Conservation (phyloP, 1,140 invertebrate genomes). For the Protaetia brevitarsis region DNA sequence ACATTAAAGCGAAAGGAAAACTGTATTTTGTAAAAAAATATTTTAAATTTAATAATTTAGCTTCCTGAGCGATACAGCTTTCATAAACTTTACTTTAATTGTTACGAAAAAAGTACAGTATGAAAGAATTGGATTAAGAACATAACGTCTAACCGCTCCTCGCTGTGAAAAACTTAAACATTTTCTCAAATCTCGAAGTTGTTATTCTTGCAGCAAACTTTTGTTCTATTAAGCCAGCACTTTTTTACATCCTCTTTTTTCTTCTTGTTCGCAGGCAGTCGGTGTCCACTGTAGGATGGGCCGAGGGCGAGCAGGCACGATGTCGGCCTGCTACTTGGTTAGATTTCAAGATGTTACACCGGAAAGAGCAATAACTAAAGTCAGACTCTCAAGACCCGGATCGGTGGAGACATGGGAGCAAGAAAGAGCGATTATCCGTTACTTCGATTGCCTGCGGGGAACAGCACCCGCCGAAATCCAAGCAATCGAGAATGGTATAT, state of each 20-base stretch:
- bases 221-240: neutral
- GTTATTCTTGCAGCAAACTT: neutral
- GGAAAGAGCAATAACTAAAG: conserved; percentile 59
- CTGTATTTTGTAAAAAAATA: no score
- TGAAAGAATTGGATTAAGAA: no score
- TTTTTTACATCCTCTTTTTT: neutral
- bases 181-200: neutral
- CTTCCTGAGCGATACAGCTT: no score
- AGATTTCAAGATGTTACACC: conserved; percentile 58
- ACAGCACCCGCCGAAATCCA: conserved; percentile 21
- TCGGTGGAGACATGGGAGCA: conserved; percentile 67
- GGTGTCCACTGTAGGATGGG: conserved; percentile 69
- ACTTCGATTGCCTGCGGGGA: conserved; percentile 57
- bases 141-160: no score
- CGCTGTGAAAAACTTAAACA: no score
- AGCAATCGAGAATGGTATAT: conserved; percentile 4
- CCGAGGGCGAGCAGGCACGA: conserved; percentile 64
- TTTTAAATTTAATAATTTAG: no score
- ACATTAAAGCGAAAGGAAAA: no score
- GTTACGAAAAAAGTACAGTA: no score
- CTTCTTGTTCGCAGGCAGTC: conserved; percentile 54
- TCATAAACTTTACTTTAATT: no score
- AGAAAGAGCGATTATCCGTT: conserved; percentile 60
- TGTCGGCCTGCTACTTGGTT: conserved; percentile 69
- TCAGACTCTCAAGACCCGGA: conserved; percentile 60